phyloP scores from a whole-genome alignment of 2,797 vertebrate species.

The Crenuchus spilurus region DNA sequence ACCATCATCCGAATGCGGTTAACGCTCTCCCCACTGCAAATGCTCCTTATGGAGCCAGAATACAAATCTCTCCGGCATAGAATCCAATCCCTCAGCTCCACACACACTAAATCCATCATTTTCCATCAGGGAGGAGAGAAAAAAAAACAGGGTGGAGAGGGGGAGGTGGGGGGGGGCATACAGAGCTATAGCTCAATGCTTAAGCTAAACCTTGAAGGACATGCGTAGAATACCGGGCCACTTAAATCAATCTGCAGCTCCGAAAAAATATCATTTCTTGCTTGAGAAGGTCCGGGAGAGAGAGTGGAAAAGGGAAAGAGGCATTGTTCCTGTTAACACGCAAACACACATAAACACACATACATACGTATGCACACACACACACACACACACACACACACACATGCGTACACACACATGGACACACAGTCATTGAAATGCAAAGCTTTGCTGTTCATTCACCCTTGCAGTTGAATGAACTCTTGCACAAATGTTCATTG shows the following conservation, averaged over 20 bases:
- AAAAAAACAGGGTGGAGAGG: background rate
- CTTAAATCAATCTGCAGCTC: slow-evolving; percentile 60
- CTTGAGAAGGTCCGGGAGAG: slow-evolving; percentile 56
- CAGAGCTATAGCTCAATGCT: slow-evolving; percentile 28
- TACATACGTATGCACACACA: slow-evolving; percentile 12
- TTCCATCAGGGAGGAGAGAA: slow-evolving; percentile 46
- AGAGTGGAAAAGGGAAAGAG: slow-evolving; percentile 11
- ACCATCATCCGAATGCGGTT: slow-evolving; percentile 38
- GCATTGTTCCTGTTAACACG: background rate
- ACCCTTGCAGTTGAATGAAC: background rate
- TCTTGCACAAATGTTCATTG: too few species aligned
- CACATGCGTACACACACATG: background rate
- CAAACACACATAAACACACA: background rate
- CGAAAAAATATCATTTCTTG: slow-evolving; percentile 65
- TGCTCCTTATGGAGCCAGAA: slow-evolving; percentile 15
- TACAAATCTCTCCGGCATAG: slow-evolving; percentile 47
- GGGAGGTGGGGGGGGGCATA: background rate
- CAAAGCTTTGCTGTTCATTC: background rate
- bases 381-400: background rate
- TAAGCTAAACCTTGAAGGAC: slow-evolving; percentile 64
- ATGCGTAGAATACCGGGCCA: slow-evolving; percentile 60
- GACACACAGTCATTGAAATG: background rate
- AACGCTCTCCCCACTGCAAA: slow-evolving; percentile 18
- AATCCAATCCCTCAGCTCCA: slow-evolving; percentile 43
- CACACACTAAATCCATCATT: slow-evolving; percentile 55